A percentile compares a stretch with the other conserved stretches of the same genome.
Evolutionary conservation across 23 tunicate genomes (phyloP).

Genomic region (Styela clava): DNA sequence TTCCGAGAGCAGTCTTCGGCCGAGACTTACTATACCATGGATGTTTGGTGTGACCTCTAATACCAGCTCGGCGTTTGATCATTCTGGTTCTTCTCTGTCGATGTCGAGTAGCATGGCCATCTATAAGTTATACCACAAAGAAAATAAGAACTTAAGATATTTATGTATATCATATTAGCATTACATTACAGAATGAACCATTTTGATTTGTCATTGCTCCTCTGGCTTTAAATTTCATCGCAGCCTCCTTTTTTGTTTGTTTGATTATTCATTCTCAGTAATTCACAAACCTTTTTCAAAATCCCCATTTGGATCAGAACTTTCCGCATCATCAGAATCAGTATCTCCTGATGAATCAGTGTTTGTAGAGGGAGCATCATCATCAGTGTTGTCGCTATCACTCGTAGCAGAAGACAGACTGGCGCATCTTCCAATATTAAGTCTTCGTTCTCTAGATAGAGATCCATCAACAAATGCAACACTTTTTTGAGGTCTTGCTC

Average conservation of each 20-base stretch:
- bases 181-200: too few relatives aligned
- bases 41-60: conserved; percentile 8
- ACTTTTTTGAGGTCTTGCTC: background rate
- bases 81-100: background rate
- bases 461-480: conserved; percentile 9
- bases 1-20: background rate
- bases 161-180: too few relatives aligned
- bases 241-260: too few relatives aligned
- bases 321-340: conserved; percentile 5
- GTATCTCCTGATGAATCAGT: conserved; percentile 11
- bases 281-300: background rate
- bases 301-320: background rate
- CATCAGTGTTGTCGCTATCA: conserved; percentile 16
- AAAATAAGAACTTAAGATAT: too few relatives aligned
- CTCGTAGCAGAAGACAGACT: conserved; percentile 26
- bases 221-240: too few relatives aligned
- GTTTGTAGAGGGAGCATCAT: conserved; percentile 4
- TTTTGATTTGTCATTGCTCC: too few relatives aligned
- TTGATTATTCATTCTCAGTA: too few relatives aligned
- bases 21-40: conserved; percentile 1
- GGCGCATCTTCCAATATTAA: conserved; percentile 10
- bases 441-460: background rate
- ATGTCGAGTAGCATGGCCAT: background rate
- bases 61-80: background rate
- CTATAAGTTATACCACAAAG: background rate